Percentiles rank a stretch among this genome's conserved stretches.
Conservation (phyloP, 37 sponge, comb jelly and placozoan species). For the Agelas oroides region DNA sequence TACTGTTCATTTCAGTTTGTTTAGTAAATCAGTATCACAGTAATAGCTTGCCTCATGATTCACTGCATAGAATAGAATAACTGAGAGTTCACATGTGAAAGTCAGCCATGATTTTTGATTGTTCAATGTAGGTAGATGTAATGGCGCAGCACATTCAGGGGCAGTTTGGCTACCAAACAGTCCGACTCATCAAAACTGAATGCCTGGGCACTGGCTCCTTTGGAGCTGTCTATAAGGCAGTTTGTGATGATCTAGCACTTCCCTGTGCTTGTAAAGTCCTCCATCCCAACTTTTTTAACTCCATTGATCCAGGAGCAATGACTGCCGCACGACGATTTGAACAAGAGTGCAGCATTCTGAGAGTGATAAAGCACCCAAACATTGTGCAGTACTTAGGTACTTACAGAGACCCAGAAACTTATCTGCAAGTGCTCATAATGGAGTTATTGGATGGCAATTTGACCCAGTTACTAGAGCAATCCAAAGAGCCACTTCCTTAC, state of each 20-base stretch:
- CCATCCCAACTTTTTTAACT: neutral
- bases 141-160: too few species aligned
- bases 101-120: too few species aligned
- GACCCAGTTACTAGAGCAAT: neutral
- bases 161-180: too few species aligned
- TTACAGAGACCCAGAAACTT: neutral
- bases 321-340: neutral
- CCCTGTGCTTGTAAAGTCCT: neutral
- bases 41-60: too few species aligned
- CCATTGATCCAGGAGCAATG: neutral
- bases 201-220: neutral
- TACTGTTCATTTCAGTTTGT: too few species aligned
- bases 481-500: constrained; percentile 6
- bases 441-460: neutral
- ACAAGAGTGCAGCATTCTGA: neutral
- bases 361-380: neutral
- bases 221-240: neutral
- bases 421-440: constrained; percentile 1
- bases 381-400: constrained; percentile 14
- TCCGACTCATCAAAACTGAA: neutral
- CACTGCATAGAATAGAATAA: too few species aligned
- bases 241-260: neutral
- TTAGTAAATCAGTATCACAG: too few species aligned
- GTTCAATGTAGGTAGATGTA: too few species aligned
- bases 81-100: too few species aligned